Evolutionary conservation across 2,797 vertebrate genomes (phyloP).

Genomic region (Alca torda): DNA sequence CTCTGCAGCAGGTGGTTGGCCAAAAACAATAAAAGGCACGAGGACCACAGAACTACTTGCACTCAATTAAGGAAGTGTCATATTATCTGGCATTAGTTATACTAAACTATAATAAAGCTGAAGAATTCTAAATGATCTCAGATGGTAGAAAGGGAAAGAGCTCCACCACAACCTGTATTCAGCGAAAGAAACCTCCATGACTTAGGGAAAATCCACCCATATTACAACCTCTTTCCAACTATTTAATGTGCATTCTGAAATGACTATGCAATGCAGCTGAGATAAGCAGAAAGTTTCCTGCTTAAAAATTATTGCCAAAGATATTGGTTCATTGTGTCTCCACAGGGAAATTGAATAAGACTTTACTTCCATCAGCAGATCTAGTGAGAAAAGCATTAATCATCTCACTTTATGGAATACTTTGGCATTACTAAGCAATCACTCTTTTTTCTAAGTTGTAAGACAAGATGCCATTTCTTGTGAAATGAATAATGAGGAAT

Average conservation of each 20-base stretch:
- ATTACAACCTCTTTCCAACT: constrained; percentile 25
- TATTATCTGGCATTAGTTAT: neutral
- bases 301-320: constrained; percentile 56
- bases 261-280: constrained; percentile 38
- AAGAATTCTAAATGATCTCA: neutral
- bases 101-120: neutral
- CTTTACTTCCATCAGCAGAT: constrained; percentile 65
- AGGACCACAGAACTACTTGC: neutral
- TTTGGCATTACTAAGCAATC: constrained; percentile 3
- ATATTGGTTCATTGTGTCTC: constrained; percentile 19
- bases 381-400: constrained; percentile 62
- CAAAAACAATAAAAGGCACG: neutral
- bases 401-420: constrained; percentile 39
- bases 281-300: constrained; percentile 62
- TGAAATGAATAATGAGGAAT: constrained; percentile 1
- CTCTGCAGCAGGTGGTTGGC: neutral
- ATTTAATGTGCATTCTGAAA: constrained; percentile 51
- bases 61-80: constrained; percentile 6
- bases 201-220: constrained; percentile 26
- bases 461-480: constrained; percentile 23
- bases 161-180: neutral
- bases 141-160: neutral
- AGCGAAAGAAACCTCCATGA: constrained; percentile 18
- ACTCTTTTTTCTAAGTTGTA: neutral
- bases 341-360: constrained; percentile 43